phyloP scores from a whole-genome alignment of 1,140 invertebrate species.

The Conus betulinus region DNA sequence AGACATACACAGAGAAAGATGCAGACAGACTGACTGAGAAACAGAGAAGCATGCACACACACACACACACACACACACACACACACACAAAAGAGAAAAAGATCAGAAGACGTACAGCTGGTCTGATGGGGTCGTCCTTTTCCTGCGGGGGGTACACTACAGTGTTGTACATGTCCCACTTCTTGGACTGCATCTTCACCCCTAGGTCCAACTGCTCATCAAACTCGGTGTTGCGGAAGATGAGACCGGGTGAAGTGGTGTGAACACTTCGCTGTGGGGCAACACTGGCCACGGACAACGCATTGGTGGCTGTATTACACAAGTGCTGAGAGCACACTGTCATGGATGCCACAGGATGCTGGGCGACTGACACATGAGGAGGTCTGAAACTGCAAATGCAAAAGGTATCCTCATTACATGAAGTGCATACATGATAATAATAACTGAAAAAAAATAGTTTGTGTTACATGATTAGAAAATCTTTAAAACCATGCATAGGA shows the following conservation, averaged over 20 bases:
- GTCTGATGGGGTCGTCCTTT: constrained; percentile 84
- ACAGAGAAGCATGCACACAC: not conserved
- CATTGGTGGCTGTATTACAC: not conserved
- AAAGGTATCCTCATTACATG: too few species aligned
- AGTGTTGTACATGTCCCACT: constrained; percentile 79
- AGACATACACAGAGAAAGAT: not conserved
- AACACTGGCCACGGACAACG: not conserved
- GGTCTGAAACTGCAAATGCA: not conserved
- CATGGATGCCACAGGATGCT: not conserved
- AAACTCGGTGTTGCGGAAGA: constrained; percentile 51
- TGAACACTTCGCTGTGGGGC: not conserved
- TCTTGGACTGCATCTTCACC: constrained; percentile 26
- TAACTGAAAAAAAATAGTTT: too few species aligned
- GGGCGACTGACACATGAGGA: not conserved
- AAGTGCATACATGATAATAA: too few species aligned
- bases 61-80: too few species aligned
- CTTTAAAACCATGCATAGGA: too few species aligned
- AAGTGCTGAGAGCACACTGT: not conserved
- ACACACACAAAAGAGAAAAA: too few species aligned
- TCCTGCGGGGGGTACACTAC: constrained; percentile 87
- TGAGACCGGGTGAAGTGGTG: not conserved
- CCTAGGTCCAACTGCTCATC: constrained; percentile 29
- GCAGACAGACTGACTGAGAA: not conserved
- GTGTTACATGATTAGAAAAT: too few species aligned
- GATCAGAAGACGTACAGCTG: constrained; percentile 82